Evolutionary conservation across 2,888 invertebrate species (phyloP), one percentile per base, ranked within the genome.

Genomic region (Eledona agricola): DNA sequence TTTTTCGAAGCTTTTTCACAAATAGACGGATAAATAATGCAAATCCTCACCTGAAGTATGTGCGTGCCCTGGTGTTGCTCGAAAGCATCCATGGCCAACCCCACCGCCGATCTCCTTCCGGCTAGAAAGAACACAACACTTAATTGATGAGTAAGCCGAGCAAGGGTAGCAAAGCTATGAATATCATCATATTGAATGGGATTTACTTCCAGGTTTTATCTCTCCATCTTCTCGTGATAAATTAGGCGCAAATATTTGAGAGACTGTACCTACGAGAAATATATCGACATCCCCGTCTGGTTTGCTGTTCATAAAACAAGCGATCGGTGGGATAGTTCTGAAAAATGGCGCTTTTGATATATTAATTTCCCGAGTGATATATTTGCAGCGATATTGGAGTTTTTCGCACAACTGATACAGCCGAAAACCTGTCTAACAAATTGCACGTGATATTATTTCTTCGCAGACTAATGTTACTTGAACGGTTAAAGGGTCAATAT

Each of bases 11-110:
- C 47, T 42, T 26, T 57, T 38, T 58, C 55, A 60, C 56, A 56
- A 59, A 58, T 59, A 47, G 29, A 51, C 54, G 51, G 50, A 45
- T 55, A 54, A 58, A 58, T 53, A 54, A 55, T 53, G 51, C 4
- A 31, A 17, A 16, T 32, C 38, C 57, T 76, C 80, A 96, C 96
- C 90, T 96, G 96, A 64, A 96, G 83, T 76, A 97, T 96, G 79
- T 97, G 96, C 60, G 96, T 96, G 75, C 96, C 96, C 80, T 96
- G 96, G 77, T 96, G 95, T 75, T 93, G 92, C 77, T 96, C 96
- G 76, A 96, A 96, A 73, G 92, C 82, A 70, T 94, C 93, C 82
- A 93, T 84, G 57, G 92, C 90, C 62, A 89, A 80, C 38, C 85
- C 85, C 32, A 83, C 81, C 63, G 88, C 80, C 45, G 72, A 61